Base-by-base conservation (phyloP, 2,888 invertebrate species). In the Tricholauxania praeusta region DNA sequence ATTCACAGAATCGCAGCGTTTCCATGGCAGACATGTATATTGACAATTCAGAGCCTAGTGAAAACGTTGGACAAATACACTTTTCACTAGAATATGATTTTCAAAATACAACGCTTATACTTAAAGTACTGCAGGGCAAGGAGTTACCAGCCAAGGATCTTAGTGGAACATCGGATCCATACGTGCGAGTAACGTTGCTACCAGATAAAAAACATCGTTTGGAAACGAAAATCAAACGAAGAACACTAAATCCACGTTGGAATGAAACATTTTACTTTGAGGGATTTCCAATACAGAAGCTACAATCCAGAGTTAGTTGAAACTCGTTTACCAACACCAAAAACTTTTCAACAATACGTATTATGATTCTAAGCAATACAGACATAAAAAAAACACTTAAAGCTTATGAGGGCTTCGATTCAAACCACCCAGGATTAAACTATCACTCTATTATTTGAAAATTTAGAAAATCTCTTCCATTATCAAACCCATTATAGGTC, bases 231-330 rank as follows among this genome's bases (percentile, higher is more conserved):
- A 96, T 96, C 83, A 96, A 96, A 86, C 89, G 96, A 75, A 91
- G 96, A 76, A 96, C 96, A 19, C 89, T 96, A 70, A 96, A 96
- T 88, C 96, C 96, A 0, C 89, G 96, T 79, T 96, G 96, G 96
- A 96, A 96, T 87, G 96, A 96, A 87, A 96, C 96, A 39, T 95
- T 96, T 86, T 96, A 96, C 87, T 96, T 96, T 85, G 96, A 96
- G 89, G 96, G 96, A 74, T 97, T 96, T 84, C 96, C 96, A 28
- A 95, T 96, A 80, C 96, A 96, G 89, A 97, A 97, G 88, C 89
- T 97, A 72, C 96, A 96, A 85, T 96, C 95, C 80, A 91, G 96
- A 86, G 96, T 91, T 83, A 83, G 83, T 80, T 47, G n/a, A 32
- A 49, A 53, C n/a, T 10, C 39, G 28, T 8, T 10, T 10, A 39